Percentiles rank a stretch among this genome's conserved stretches.
These are phyloP conservation scores for Bucorvus abyssinicus DNA, from an alignment of 2,797 vertebrate genomes.

Conservation along the genomic window DNA sequence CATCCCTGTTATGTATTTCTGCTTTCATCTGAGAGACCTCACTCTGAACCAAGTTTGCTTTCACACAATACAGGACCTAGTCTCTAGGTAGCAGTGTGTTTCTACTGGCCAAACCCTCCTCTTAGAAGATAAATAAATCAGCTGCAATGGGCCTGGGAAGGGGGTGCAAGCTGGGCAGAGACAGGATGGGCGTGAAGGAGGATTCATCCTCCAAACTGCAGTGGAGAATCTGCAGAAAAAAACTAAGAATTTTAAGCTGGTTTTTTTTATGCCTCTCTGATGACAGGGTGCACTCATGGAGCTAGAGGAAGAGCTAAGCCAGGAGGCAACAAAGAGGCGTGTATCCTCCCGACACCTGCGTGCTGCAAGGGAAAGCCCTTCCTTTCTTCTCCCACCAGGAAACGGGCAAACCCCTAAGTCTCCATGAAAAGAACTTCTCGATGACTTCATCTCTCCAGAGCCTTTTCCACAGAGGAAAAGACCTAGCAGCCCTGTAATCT, in stretches of 20 bases:
- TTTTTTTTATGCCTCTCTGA: not conserved
- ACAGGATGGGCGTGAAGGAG: not conserved
- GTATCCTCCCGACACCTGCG: not conserved
- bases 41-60: accelerated
- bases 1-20: not conserved
- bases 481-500: slow-evolving; percentile 13
- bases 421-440: not conserved
- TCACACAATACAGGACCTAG: not conserved
- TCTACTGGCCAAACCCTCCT: not conserved
- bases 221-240: not conserved
- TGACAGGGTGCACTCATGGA: not conserved
- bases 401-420: not conserved
- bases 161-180: not conserved
- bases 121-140: not conserved
- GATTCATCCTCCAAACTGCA: not conserved
- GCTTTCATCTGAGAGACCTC: not conserved
- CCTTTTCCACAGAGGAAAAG: not conserved
- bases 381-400: not conserved
- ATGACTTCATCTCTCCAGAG: slow-evolving; percentile 31
- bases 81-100: not conserved
- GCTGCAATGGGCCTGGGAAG: not conserved
- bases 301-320: not conserved
- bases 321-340: not conserved
- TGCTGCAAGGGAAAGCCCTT: not conserved
- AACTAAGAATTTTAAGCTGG: not conserved